Evolutionary conservation across 2,888 invertebrate genomes (phyloP).

Genomic region (Cheilosia vulpina): DNA sequence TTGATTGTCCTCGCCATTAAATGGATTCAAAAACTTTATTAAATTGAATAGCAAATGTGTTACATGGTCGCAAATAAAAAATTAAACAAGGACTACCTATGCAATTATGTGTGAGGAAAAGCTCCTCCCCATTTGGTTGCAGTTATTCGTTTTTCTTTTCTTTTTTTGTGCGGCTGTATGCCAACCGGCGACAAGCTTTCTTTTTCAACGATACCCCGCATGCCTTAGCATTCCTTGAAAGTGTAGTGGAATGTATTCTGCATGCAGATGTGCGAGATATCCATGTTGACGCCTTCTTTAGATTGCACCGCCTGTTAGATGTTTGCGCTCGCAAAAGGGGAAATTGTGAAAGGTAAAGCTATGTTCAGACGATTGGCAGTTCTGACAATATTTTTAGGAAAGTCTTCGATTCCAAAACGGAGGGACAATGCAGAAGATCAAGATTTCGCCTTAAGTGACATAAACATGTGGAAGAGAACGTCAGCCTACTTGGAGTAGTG

Average conservation of each 20-base stretch:
- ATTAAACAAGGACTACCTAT: background rate
- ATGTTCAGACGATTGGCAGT: too few relatives aligned
- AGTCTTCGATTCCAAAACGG: too few relatives aligned
- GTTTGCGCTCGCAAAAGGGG: background rate
- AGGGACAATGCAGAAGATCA: too few relatives aligned
- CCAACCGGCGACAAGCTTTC: conserved; percentile 59
- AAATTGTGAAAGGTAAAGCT: too few relatives aligned
- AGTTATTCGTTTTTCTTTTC: conserved; percentile 40
- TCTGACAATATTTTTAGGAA: too few relatives aligned
- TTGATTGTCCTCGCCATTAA: background rate
- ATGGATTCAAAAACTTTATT: background rate
- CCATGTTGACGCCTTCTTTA: conserved; percentile 42
- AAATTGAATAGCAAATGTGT: background rate
- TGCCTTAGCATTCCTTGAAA: conserved; percentile 35
- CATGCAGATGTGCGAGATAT: conserved; percentile 23
- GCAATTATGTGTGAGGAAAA: conserved; percentile 14
- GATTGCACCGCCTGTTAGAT: conserved; percentile 27
- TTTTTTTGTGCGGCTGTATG: conserved; percentile 7
- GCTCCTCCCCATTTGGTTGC: conserved; percentile 53
- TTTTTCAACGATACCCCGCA: conserved; percentile 39
- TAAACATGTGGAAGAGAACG: too few relatives aligned
- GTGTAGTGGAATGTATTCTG: conserved; percentile 49
- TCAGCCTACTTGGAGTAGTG: too few relatives aligned
- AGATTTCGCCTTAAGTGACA: too few relatives aligned
- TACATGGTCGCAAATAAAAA: background rate